A percentile compares a stretch with the other conserved stretches of the same genome.
Conservation (phyloP, 2,797 vertebrate species). For the Sebastolobus alascanus region DNA sequence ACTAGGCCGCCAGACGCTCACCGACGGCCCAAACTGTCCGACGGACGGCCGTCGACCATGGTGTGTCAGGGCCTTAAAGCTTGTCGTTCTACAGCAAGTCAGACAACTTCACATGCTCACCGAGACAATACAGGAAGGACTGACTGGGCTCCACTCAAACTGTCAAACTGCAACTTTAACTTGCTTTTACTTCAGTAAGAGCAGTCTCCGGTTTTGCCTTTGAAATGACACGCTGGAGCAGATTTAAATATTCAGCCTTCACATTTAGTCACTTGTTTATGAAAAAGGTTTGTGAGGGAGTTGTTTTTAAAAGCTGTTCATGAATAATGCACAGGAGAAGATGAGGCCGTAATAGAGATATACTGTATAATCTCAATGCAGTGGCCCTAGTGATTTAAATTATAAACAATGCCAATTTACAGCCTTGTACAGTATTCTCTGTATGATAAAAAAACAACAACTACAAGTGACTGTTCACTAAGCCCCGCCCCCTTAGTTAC, state of each 20-base stretch:
- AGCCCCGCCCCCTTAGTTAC: neutral
- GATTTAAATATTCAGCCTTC: constrained; percentile 12
- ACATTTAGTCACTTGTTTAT: constrained; percentile 12
- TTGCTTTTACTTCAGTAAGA: neutral
- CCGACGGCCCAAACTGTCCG: too few relatives aligned
- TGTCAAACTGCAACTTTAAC: constrained; percentile 4
- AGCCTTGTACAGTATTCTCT: neutral
- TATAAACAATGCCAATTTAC: neutral
- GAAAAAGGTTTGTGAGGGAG: constrained; percentile 8
- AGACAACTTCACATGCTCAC: neutral
- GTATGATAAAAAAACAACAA: neutral
- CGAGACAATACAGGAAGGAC: neutral
- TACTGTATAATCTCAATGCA: neutral
- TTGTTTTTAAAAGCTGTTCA: constrained; percentile 11
- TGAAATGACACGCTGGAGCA: constrained; percentile 18
- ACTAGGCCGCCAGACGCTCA: too few relatives aligned
- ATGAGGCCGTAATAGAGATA: neutral
- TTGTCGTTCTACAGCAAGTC: neutral
- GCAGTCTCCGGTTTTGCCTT: neutral
- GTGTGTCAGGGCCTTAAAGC: neutral
- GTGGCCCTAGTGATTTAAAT: neutral
- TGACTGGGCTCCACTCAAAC: constrained; percentile 8
- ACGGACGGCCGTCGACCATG: too few relatives aligned
- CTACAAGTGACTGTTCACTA: neutral
- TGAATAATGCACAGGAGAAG: constrained; percentile 9